Percentiles rank a stretch among this genome's conserved stretches.
Conservation (phyloP, 64 coral and sea anemone genomes). For the Montipora cactus region DNA sequence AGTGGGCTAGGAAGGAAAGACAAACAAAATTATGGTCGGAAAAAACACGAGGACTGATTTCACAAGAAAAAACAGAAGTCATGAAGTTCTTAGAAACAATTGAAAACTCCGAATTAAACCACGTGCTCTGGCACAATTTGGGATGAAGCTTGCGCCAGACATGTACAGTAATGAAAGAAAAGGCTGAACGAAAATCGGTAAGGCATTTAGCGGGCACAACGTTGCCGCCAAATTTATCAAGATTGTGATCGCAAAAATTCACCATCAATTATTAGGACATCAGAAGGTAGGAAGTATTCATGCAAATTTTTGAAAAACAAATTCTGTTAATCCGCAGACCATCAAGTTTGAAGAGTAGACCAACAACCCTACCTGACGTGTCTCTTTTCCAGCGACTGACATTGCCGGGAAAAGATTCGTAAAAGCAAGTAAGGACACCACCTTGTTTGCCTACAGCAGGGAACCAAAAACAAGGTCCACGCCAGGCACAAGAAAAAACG, state of each 20-base stretch:
- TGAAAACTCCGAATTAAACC: neutral
- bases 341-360: neutral
- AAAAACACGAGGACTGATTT: neutral
- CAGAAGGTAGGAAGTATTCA: neutral
- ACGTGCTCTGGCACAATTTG: neutral
- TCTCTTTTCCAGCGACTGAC: neutral
- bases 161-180: conserved; percentile 18
- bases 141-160: conserved; percentile 25
- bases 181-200: neutral
- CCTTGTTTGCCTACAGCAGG: neutral
- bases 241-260: neutral
- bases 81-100: conserved; percentile 9
- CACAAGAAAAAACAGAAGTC: neutral
- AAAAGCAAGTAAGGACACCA: neutral
- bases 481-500: neutral
- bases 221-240: conserved; percentile 15
- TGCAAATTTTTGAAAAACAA: neutral
- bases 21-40: conserved; percentile 24
- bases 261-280: neutral
- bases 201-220: neutral
- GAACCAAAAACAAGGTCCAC: neutral
- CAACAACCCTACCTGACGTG: neutral
- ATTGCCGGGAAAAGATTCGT: neutral
- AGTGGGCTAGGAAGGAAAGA: neutral
- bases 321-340: neutral